Base-by-base conservation (phyloP, 2,113 vertebrate species). In the Chrysemys picta region DNA sequence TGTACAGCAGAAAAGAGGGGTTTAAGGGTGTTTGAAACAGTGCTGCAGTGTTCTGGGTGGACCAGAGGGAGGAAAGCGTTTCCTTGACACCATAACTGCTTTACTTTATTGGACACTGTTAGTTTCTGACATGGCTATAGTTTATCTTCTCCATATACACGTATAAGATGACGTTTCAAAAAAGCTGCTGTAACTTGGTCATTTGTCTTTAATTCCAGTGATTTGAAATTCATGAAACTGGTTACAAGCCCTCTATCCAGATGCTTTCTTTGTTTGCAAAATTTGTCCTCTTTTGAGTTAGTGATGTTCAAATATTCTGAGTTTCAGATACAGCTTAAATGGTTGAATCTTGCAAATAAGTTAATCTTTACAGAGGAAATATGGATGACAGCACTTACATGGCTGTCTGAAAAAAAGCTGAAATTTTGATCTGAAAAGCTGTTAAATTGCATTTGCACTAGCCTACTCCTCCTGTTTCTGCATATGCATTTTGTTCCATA, bases 331-430 rank as follows among this genome's bases (percentile, higher is more conserved):
- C 10, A 47, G 12, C 24, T 42, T 75, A 42, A 42, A 42, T 21
- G 19, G 38, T 5, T 38, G 69, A 42, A 10, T 24, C 45, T 47
- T 47, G 42, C 24, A 25, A 78, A 27, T 47, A 45, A 78, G 4
- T 78, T 78, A 13, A 19, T 1, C 2, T 8, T 95, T 88, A 65
- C 72, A 87, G 9, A 47, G 21, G 25, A 90, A 88, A 65, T 84
- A 16, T 14, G 49, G 31, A 65, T 49, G 10, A 75, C 22, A 72
- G 9, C 69, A 72, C 10, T 75, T 69, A 29, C 0, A 0, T 12
- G 0, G 19, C 69, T 42, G 21, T 31, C 31, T 42, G 24, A 38
- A 29, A 57, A 31, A 76, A 72, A 57, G 42, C 24, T 6, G 0
- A 4, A 1, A 19, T 22, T 76, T 78, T 27, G 5, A 2, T 72